These are phyloP conservation scores for Chrysopilus asiliformis DNA, from an alignment of 2,888 invertebrate genomes.

Conservation along the genomic window DNA sequence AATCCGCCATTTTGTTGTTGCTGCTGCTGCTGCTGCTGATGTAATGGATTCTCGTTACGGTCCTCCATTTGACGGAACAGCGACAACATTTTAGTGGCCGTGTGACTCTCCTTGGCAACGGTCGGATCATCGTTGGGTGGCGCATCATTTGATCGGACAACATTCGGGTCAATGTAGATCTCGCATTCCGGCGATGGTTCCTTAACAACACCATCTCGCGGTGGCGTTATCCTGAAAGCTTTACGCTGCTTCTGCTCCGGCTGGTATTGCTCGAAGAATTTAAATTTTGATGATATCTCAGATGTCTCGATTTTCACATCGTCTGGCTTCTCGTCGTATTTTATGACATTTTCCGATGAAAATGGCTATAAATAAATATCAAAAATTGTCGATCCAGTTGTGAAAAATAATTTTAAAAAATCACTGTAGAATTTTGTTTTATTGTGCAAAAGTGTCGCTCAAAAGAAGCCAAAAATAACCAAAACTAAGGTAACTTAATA, in stretches of 20 bases:
- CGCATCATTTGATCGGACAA: conserved; percentile 48
- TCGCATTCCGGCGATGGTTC: conserved; percentile 40
- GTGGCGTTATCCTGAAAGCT: conserved; percentile 79
- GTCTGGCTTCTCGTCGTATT: conserved; percentile 56
- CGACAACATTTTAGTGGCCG: conserved; percentile 73
- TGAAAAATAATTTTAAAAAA: too few species aligned
- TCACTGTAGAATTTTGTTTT: too few species aligned
- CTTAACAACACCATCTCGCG: conserved; percentile 61
- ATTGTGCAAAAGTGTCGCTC: too few species aligned
- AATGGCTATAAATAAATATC: conserved; percentile 14
- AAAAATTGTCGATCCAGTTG: too few species aligned
- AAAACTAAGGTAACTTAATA: too few species aligned
- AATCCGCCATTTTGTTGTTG: conserved; percentile 40
- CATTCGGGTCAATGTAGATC: conserved; percentile 56
- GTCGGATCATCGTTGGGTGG: conserved; percentile 41
- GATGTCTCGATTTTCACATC: conserved; percentile 69
- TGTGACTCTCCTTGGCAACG: conserved; percentile 44
- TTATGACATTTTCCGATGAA: conserved; percentile 51
- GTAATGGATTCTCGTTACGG: too few species aligned
- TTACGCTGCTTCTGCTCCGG: conserved; percentile 54
- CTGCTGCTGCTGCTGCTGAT: conserved; percentile 41
- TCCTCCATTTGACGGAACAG: conserved; percentile 85
- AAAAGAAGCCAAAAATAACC: too few species aligned
- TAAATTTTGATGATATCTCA: conserved; percentile 74
- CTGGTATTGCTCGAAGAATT: conserved; percentile 80